These are phyloP conservation scores for Luperina testacea DNA, from an alignment of 2,888 invertebrate genomes.

Conservation along the genomic window DNA sequence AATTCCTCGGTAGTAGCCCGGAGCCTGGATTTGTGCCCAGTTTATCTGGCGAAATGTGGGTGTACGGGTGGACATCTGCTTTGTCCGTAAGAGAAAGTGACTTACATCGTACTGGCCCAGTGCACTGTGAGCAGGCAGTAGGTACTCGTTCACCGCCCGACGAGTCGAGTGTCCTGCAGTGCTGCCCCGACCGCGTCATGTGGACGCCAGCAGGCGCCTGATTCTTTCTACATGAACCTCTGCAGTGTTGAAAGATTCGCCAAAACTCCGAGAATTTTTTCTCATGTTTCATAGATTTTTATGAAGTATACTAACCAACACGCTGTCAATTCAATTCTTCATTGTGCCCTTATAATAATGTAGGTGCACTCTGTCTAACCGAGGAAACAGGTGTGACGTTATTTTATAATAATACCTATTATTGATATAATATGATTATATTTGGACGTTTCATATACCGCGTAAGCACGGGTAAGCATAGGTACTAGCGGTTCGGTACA, in stretches of 20 bases:
- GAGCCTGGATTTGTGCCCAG: too few species aligned
- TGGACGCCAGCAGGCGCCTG: too few species aligned
- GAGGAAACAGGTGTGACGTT: background rate
- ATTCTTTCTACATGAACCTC: too few species aligned
- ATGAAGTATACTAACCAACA: background rate
- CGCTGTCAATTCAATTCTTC: background rate
- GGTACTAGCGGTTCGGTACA: background rate
- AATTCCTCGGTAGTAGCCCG: too few species aligned
- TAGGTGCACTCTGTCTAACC: background rate
- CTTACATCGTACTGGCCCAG: too few species aligned
- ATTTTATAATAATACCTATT: background rate
- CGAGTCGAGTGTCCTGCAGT: too few species aligned
- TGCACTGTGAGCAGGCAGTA: too few species aligned
- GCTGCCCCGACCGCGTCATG: too few species aligned
- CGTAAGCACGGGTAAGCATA: background rate
- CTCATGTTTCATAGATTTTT: background rate
- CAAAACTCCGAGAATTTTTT: background rate
- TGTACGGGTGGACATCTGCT: too few species aligned
- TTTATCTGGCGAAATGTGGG: too few species aligned
- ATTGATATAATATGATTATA: background rate
- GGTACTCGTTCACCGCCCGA: too few species aligned
- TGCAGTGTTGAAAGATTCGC: background rate
- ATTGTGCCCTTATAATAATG: background rate
- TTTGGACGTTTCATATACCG: background rate
- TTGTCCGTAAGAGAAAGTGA: too few species aligned